Base-by-base conservation (phyloP, 2,888 invertebrate genomes). In the Macrophya annulata region DNA sequence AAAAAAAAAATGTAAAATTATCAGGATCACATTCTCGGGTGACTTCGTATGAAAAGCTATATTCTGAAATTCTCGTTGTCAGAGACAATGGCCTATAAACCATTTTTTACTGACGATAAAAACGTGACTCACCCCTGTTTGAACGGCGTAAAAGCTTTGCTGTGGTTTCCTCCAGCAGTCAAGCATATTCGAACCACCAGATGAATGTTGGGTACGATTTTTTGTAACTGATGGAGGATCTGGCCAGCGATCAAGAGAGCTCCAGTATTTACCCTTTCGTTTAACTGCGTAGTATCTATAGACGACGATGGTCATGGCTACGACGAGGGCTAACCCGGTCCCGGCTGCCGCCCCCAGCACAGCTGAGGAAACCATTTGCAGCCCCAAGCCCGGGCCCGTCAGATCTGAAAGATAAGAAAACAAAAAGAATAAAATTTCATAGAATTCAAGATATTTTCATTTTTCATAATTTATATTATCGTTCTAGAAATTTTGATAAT, bases 281-380 rank as follows among this genome's bases (percentile, higher is more conserved):
- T 95, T 94, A 6, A 94, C 91, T 43, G 95, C 94, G 92, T 96
- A 96, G 90, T 96, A 96, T 55, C 96, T 95, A 90, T 96, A 96
- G 88, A 96, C 94, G 51, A 96, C 95, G 85, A 96, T 94, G 6
- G 96, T 96, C 91, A 96, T 95, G 15, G 96, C 96, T 55, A 96
- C 94, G 85, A 96, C 92, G 43, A 96, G 93, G 0, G 96, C 96
- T 86, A 96, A 93, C 8, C 96, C 96, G 3, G 96, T 96, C 68
- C 96, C 96, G 1, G 96, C 94, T 8, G 96, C 96, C 68, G 96
- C 96, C 25, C 96, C 96, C 85, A 96, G 92, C 55, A 96, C 95
- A 68, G 96, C 96, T n/a, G 96, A 95, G 81, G 95, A 95, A 85
- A 96, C 95, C 95, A 96, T 95, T 82, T 82, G 83, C 71, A 83